phyloP scores from a whole-genome alignment of 2,797 vertebrate genomes.

The Coilia nasus region DNA sequence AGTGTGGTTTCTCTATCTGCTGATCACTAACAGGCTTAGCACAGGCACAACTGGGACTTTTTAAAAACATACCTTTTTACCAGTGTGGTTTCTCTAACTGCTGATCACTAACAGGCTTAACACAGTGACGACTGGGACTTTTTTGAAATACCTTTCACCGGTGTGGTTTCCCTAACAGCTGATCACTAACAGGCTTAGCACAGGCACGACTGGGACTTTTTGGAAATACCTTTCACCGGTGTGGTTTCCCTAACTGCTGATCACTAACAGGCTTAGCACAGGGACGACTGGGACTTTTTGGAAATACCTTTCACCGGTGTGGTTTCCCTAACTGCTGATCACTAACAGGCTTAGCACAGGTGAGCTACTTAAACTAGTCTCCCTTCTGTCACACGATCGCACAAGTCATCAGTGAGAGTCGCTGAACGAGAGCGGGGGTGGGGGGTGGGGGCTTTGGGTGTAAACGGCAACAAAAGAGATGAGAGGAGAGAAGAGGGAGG shows the following conservation, averaged over 20 bases:
- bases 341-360: no score
- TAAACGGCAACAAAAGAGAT: not conserved
- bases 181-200: not conserved
- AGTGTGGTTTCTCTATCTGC: no score
- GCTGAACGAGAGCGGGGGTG: not conserved
- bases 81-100: no score
- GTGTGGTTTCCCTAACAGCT: not conserved
- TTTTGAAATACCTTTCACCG: not conserved
- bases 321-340: no score
- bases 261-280: not conserved
- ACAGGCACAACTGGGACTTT: not conserved
- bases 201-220: not conserved
- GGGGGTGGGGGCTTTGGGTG: not conserved
- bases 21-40: no score
- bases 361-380: no score
- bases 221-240: no score
- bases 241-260: not conserved
- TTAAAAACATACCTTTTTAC: not conserved
- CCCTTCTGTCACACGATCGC: not conserved
- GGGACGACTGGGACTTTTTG: no score
- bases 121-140: not conserved
- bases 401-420: not conserved
- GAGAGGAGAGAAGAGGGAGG: no score
- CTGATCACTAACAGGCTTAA: no score
- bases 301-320: no score